Base-by-base conservation (phyloP, 2,888 invertebrate genomes). In the Exocentrus adspersus region DNA sequence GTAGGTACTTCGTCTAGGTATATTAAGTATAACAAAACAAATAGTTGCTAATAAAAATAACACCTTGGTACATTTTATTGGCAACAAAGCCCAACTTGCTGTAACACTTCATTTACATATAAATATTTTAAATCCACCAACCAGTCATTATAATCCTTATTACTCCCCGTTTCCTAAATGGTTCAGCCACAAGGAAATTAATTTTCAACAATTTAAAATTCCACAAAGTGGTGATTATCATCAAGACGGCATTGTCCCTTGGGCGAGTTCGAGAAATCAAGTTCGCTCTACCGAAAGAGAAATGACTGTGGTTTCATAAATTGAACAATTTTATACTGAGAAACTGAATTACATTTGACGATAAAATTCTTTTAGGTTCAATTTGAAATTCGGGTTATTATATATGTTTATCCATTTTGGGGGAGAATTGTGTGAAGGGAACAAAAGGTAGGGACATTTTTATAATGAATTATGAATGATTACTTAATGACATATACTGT, bases 251-350 rank as follows among this genome's bases (percentile, higher is more conserved):
- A 76, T 70, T 70, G 76, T 76, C 73, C 72, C 68, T 65, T 61
- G 68, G 69, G 70, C 64, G 65, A 60, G 69, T 67, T 68, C 65
- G 67, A 68, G 70, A 67, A 72, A 75, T 77, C 73, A 72, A 48
- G 70, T 61, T 72, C 74, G 77, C 71, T 76, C 76, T 75, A 77
- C 77, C 80, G 78, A 79, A 79, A 79, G 77, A 79, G 79, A 81
- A 81, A 81, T 81, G 80, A 79, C 79, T 77, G 81, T 77, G 79
- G 80, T 79, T 81, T 81, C 78, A 81, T 79, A 81, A 82, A 82
- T 82, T 81, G 81, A 80, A 82, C 81, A 82, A 81, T 82, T 82
- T 81, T 80, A 81, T 82, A 79, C 78, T 72, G 75, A 74, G 75
- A 77, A 81, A 81, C 80, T 81, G 79, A 80, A 80, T 80, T 80